Conservation (phyloP, 2,888 invertebrate species). For the Matsumyia berberina region DNA sequence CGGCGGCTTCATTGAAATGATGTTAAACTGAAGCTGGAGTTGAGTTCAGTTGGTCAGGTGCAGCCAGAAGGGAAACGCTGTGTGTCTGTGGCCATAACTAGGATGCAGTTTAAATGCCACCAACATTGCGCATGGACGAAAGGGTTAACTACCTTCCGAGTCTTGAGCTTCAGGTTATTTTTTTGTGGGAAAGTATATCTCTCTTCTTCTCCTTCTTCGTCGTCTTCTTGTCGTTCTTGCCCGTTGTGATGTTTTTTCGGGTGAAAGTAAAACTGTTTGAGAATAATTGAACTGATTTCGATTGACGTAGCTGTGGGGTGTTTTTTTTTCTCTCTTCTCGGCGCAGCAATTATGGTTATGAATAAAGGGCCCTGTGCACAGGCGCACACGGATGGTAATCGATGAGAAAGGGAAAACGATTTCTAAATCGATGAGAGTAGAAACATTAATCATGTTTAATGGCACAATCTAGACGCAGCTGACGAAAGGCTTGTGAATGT, state of each 20-base stretch:
- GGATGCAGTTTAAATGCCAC: conserved; percentile 71
- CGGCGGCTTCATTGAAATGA: conserved; percentile 57
- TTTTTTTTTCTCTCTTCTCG: conserved; percentile 13
- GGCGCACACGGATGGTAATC: conserved; percentile 20
- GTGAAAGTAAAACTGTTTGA: conserved; percentile 71
- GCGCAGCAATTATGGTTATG: conserved; percentile 49
- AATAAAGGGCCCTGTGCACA: conserved; percentile 41
- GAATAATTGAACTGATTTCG: conserved; percentile 71
- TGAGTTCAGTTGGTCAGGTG: conserved; percentile 74
- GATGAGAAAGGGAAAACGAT: conserved; percentile 53
- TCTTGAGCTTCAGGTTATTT: conserved; percentile 29
- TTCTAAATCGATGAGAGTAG: conserved; percentile 42
- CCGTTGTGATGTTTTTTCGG: conserved; percentile 30
- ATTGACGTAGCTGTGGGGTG: conserved; percentile 52
- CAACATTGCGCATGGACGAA: conserved; percentile 62
- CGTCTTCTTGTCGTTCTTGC: conserved; percentile 5
- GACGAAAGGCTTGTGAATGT: neutral
- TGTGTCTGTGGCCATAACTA: conserved; percentile 38
- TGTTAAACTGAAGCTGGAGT: conserved; percentile 57
- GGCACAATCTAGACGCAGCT: conserved; percentile 23
- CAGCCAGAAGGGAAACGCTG: conserved; percentile 70
- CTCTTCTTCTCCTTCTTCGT: no score
- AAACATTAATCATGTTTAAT: conserved; percentile 39
- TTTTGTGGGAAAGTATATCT: conserved; percentile 54
- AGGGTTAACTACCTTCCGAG: conserved; percentile 35